Evolutionary conservation across 2,888 invertebrate species (phyloP).

Genomic region (Microctonus brassicae): DNA sequence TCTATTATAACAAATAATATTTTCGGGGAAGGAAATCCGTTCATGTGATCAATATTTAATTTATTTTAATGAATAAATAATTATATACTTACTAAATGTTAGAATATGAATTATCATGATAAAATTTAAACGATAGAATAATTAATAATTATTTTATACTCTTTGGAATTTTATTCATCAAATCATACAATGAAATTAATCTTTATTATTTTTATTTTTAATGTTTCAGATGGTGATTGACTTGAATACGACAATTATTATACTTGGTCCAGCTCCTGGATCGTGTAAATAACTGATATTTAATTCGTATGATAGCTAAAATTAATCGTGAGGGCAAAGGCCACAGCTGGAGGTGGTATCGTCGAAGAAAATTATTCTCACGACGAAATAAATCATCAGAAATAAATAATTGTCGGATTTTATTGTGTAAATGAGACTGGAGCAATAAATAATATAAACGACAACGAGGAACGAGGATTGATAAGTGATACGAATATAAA

Average conservation of each 20-base stretch:
- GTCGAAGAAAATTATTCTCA: constrained; percentile 35
- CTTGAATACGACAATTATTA: not conserved
- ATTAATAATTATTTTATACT: no score
- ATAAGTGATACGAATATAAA: not conserved
- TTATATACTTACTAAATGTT: no score
- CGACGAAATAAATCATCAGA: constrained; percentile 32
- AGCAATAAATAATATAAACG: constrained; percentile 11
- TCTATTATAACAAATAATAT: constrained; percentile 46
- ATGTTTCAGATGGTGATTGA: constrained; percentile 23
- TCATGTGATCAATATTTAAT: no score
- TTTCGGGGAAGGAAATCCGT: constrained; percentile 33
- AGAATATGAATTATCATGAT: no score
- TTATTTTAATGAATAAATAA: no score
- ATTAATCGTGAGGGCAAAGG: constrained; percentile 41
- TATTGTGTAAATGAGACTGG: constrained; percentile 17
- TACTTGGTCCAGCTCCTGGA: constrained; percentile 24
- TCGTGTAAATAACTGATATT: constrained; percentile 42
- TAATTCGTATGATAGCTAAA: constrained; percentile 62
- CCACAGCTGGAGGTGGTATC: constrained; percentile 35
- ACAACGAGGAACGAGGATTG: not conserved
- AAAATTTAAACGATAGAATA: no score
- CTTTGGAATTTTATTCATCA: no score
- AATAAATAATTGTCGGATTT: constrained; percentile 15
- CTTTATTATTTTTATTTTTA: constrained; percentile 1
- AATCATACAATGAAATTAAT: not conserved